A percentile compares a stretch with the other conserved stretches of the same genome.
Evolutionary conservation across 2,797 vertebrate genomes (phyloP).

Genomic region (Mico argentatus): DNA sequence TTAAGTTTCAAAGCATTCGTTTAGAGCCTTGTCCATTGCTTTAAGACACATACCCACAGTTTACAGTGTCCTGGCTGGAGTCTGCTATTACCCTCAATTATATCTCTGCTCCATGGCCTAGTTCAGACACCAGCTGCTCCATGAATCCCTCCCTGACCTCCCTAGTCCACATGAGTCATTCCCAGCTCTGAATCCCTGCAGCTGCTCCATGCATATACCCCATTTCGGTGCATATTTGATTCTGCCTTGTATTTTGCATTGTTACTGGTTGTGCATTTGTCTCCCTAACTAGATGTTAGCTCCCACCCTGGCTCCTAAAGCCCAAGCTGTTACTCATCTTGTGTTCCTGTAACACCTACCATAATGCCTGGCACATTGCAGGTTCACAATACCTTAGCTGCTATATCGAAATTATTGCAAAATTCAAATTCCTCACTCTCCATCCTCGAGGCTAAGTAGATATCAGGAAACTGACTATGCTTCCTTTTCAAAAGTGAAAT

Average conservation of each 20-base stretch:
- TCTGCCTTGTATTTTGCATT: not conserved
- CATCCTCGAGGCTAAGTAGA: not conserved
- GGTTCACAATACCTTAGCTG: not conserved
- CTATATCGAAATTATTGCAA: not conserved
- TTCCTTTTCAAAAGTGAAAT: not conserved
- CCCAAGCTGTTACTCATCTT: not conserved
- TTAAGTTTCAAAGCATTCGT: not conserved
- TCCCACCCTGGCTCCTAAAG: not conserved
- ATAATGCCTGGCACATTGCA: not conserved
- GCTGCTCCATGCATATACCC: not conserved
- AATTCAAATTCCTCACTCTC: not conserved
- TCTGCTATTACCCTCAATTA: not conserved
- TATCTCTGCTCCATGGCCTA: not conserved
- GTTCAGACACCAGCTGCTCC: not conserved
- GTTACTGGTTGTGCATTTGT: not conserved
- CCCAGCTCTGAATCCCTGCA: not conserved
- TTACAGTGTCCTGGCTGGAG: not conserved
- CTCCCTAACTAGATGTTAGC: not conserved
- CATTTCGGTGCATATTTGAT: not conserved
- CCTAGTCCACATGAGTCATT: not conserved
- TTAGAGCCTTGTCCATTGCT: not conserved
- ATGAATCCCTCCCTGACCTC: not conserved
- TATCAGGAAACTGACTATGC: not conserved
- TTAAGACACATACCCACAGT: not conserved
- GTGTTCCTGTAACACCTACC: not conserved